These are phyloP conservation scores for Halcyon malimbica DNA, from an alignment of 2,113 vertebrate species.

Conservation along the genomic window DNA sequence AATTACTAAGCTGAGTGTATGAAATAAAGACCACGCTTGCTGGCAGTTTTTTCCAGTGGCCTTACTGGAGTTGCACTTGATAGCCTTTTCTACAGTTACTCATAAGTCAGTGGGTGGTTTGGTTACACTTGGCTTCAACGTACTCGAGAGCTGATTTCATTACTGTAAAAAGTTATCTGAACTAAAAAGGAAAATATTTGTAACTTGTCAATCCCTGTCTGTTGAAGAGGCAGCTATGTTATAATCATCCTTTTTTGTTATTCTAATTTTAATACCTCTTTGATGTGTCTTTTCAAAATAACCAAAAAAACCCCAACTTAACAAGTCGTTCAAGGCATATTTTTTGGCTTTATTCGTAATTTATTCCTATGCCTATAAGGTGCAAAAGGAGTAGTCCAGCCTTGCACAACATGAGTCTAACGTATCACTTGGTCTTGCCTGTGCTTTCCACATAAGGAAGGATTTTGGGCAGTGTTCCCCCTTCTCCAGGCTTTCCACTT, in stretches of 20 bases:
- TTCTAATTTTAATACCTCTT: neutral
- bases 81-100: neutral
- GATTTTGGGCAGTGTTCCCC: neutral
- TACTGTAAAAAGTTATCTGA: neutral
- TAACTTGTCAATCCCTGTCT: neutral
- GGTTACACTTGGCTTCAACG: neutral
- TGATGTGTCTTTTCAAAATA: neutral
- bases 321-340: neutral
- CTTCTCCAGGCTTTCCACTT: neutral
- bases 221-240: neutral
- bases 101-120: neutral
- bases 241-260: neutral
- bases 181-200: neutral
- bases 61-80: neutral
- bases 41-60: neutral
- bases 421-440: neutral
- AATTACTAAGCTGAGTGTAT: neutral
- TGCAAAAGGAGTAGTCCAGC: neutral
- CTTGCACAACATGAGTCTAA: neutral
- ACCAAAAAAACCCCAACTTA: no score
- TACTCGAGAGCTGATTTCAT: neutral
- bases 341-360: neutral
- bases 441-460: neutral
- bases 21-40: neutral
- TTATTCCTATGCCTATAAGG: neutral